Percentiles rank a stretch among this genome's conserved stretches.
These are phyloP conservation scores for Timema podura DNA, from an alignment of 2,888 invertebrate species.

Conservation along the genomic window DNA sequence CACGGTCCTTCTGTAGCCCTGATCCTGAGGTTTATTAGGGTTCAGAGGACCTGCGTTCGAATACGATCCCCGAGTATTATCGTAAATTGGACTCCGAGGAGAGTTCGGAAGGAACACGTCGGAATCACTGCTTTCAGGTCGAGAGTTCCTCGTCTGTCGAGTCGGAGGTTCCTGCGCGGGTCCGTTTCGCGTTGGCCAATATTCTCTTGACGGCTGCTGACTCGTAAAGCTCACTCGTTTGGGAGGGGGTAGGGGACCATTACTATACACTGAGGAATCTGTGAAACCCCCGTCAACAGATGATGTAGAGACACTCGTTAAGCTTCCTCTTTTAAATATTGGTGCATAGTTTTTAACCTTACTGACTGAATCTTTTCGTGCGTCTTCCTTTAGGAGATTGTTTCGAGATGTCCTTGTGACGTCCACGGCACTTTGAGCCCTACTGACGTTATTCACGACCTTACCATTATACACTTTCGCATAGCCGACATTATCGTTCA, in stretches of 20 bases:
- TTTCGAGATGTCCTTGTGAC: background rate
- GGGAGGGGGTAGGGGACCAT: conserved; percentile 26
- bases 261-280: conserved; percentile 18
- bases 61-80: no score
- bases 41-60: no score
- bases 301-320: conserved; percentile 21
- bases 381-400: background rate
- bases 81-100: conserved; percentile 7
- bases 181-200: conserved; percentile 36
- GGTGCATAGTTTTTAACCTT: conserved; percentile 19
- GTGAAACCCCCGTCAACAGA: conserved; percentile 23
- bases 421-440: background rate
- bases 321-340: conserved; percentile 33
- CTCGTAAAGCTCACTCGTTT: conserved; percentile 35
- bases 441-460: conserved; percentile 3
- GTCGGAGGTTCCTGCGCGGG: conserved; percentile 34
- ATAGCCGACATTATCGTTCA: background rate
- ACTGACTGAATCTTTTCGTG: background rate
- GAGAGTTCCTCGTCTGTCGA: conserved; percentile 23
- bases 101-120: conserved; percentile 26
- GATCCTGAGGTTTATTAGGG: no score
- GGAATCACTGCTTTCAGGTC: conserved; percentile 23
- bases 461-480: background rate
- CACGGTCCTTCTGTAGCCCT: no score
- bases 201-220: conserved; percentile 23